A percentile compares a stretch with the other conserved stretches of the same genome.
phyloP scores from a whole-genome alignment of 2,797 vertebrate genomes.

The Tragelaphus eurycerus region DNA sequence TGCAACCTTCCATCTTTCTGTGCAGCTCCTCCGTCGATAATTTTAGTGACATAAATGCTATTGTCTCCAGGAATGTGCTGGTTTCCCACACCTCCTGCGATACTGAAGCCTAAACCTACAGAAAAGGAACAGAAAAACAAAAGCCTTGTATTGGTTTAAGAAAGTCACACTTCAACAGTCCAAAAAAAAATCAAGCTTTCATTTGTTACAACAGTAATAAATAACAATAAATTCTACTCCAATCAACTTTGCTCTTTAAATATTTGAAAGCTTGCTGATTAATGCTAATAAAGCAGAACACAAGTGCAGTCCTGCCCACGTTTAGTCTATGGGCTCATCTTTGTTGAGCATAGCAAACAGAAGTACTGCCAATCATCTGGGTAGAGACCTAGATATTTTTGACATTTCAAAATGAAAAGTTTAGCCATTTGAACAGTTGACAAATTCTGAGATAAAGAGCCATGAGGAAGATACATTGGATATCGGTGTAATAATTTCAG shows the following conservation, averaged over 20 bases:
- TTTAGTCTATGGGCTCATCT: background rate
- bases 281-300: background rate
- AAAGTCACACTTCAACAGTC: background rate
- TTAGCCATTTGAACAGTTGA: background rate
- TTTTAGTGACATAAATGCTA: constrained; percentile 98
- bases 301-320: background rate
- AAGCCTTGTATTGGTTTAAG: constrained; percentile 12
- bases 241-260: background rate
- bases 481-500: background rate
- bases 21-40: constrained; percentile 96
- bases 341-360: background rate
- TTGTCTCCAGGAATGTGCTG: constrained; percentile 99
- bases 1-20: constrained; percentile 94
- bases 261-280: constrained; percentile 41
- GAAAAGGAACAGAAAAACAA: background rate
- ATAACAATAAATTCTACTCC: background rate
- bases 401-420: background rate
- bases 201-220: constrained; percentile 11
- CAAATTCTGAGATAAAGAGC: background rate
- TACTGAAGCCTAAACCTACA: constrained; percentile 96
- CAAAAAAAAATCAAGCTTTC: background rate
- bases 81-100: constrained; percentile 97
- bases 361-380: background rate
- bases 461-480: background rate
- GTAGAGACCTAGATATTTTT: background rate